Conservation (phyloP, 2,888 invertebrate genomes). For the Athalia circularis region DNA sequence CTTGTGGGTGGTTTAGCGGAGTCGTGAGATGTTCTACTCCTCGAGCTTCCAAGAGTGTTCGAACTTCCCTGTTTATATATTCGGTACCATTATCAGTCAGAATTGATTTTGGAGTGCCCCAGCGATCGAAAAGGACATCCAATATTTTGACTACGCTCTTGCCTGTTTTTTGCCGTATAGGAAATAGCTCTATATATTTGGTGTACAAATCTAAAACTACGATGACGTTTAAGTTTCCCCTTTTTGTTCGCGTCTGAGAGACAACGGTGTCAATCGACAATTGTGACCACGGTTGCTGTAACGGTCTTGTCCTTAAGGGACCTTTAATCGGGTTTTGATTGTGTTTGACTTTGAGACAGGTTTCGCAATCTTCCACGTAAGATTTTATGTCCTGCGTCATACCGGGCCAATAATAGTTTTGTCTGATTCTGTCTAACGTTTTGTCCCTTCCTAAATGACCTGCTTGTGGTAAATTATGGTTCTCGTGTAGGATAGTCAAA, state of each 20-base stretch:
- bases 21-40: conserved; percentile 46
- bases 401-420: conserved; percentile 47
- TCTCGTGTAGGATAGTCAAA: conserved; percentile 42
- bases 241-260: conserved; percentile 11
- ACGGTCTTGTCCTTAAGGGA: conserved; percentile 5
- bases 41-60: conserved; percentile 36
- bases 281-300: conserved; percentile 16
- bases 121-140: conserved; percentile 50
- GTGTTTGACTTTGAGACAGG: conserved; percentile 44
- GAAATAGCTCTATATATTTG: conserved; percentile 27
- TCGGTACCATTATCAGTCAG: conserved; percentile 50
- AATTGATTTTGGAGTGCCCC: conserved; percentile 44
- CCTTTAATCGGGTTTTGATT: conserved; percentile 41
- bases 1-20: conserved; percentile 48
- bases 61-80: conserved; percentile 49
- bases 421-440: conserved; percentile 47
- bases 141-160: conserved; percentile 35
- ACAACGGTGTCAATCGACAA: conserved; percentile 13
- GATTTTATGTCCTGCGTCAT: conserved; percentile 48
- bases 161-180: conserved; percentile 1
- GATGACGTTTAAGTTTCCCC: conserved; percentile 6
- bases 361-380: conserved; percentile 45
- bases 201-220: conserved; percentile 20
- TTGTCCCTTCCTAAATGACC: conserved; percentile 50
- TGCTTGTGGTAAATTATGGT: conserved; percentile 47